Conservation (phyloP, 1,140 invertebrate species). For the Muscidifurax raptorellus region DNA sequence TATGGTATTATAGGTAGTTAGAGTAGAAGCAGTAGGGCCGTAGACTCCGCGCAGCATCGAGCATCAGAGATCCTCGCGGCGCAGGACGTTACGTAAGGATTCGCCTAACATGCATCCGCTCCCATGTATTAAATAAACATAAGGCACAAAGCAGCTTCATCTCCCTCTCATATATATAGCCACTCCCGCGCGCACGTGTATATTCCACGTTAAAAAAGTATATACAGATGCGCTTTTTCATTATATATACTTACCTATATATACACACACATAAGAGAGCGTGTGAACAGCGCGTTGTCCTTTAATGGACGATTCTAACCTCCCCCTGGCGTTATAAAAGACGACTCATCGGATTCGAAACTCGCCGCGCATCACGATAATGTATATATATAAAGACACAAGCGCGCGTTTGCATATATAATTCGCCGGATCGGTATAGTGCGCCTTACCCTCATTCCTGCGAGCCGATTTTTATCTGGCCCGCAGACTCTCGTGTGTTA, state of each 20-base stretch:
- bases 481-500: no score
- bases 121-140: conserved; percentile 55
- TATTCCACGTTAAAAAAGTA: conserved; percentile 25
- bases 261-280: not conserved
- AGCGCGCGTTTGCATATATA: not conserved
- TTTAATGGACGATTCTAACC: not conserved
- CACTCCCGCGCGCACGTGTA: not conserved
- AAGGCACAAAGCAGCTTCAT: conserved; percentile 27
- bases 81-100: conserved; percentile 53
- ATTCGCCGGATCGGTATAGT: no score
- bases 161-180: not conserved
- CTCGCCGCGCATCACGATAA: not conserved
- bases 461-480: no score
- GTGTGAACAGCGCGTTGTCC: conserved; percentile 46
- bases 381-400: no score
- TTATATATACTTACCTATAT: not conserved
- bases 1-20: not conserved
- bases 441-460: no score
- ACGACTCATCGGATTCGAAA: not conserved
- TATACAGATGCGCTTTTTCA: conserved; percentile 21
- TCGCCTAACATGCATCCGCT: conserved; percentile 51
- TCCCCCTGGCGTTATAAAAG: not conserved
- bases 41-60: not conserved
- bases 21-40: not conserved
- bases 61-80: conserved; percentile 30